Conservation (phyloP, 2,113 vertebrate species). For the Rafetus swinhoei region DNA sequence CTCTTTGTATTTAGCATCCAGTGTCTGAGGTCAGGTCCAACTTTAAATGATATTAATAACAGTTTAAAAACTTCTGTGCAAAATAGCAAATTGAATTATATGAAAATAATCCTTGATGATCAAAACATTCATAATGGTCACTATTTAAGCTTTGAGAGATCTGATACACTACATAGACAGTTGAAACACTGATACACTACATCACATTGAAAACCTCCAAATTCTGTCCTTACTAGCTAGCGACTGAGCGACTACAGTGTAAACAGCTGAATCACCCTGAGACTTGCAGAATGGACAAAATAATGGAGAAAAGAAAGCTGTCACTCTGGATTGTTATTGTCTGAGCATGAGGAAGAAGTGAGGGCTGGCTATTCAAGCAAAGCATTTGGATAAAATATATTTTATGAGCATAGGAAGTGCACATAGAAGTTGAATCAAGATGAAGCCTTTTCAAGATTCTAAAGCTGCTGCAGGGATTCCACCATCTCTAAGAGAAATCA, state of each 20-base stretch:
- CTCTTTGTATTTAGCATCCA: not conserved
- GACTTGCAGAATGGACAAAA: not conserved
- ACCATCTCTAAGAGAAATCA: not conserved
- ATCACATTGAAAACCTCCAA: not conserved
- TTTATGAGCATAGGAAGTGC: not conserved
- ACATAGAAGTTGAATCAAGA: not conserved
- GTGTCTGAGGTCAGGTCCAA: not conserved
- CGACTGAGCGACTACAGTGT: not conserved
- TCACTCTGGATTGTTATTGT: not conserved
- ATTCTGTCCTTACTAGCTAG: not conserved
- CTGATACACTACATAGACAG: too few relatives aligned
- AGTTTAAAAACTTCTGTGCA: too few relatives aligned
- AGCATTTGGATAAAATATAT: not conserved
- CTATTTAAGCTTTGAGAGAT: too few relatives aligned
- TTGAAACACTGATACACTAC: too few relatives aligned
- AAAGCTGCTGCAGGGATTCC: too few relatives aligned
- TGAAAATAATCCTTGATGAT: too few relatives aligned
- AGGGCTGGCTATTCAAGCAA: not conserved
- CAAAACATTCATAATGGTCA: too few relatives aligned
- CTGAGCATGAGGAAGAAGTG: not conserved
- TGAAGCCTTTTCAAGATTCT: not conserved
- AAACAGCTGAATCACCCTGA: not conserved
- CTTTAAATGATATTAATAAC: not conserved
- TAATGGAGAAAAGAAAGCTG: not conserved
- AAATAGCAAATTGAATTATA: too few relatives aligned